phyloP scores from a whole-genome alignment of 2,113 vertebrate genomes.

The Leucopsar rothschildi region DNA sequence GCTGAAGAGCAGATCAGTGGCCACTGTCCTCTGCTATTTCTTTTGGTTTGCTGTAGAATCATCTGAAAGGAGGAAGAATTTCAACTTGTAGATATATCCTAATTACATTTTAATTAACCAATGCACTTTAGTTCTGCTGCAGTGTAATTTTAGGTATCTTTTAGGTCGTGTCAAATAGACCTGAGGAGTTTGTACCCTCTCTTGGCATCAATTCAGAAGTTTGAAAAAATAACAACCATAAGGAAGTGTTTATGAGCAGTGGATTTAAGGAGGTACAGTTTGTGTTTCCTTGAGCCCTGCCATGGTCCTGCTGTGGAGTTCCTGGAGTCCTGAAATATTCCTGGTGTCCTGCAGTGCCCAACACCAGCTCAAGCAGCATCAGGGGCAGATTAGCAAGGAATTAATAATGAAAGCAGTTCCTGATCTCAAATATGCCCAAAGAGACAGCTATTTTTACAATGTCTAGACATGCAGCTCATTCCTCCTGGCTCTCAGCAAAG shows the following conservation, averaged over 20 bases:
- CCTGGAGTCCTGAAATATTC: not conserved
- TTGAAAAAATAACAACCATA: not conserved
- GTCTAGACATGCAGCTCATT: conserved; percentile 29
- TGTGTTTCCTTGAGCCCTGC: not conserved
- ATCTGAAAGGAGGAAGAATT: not conserved
- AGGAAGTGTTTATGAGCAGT: not conserved
- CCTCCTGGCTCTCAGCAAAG: not conserved
- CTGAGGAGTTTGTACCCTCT: not conserved
- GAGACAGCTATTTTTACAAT: conserved; percentile 29
- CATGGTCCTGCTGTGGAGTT: not conserved
- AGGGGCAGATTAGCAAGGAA: conserved; percentile 18
- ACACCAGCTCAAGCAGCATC: not conserved
- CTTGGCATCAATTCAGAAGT: not conserved
- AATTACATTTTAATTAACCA: not conserved
- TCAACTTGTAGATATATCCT: not conserved
- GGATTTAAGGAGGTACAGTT: not conserved
- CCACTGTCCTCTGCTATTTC: not conserved
- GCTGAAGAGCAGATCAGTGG: not conserved
- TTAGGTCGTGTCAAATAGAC: not conserved
- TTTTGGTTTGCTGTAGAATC: not conserved
- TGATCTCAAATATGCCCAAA: not conserved
- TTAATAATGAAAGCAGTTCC: conserved; percentile 45
- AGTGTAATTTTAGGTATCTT: not conserved
- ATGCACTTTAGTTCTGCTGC: not conserved
- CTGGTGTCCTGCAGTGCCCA: not conserved